These are phyloP conservation scores for Syritta pipiens DNA, from an alignment of 2,888 invertebrate genomes.

Conservation along the genomic window DNA sequence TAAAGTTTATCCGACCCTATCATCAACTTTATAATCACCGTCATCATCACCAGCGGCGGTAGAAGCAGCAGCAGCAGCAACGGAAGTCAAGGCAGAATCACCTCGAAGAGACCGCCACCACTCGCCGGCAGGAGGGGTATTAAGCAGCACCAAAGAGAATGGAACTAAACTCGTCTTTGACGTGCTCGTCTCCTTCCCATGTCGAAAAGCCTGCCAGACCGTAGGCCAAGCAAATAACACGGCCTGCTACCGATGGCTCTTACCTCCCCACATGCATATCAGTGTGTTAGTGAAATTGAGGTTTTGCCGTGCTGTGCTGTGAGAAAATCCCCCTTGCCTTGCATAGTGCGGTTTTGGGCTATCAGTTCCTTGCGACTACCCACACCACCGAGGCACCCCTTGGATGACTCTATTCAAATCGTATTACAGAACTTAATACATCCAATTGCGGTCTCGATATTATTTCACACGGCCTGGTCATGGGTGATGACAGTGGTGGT, in stretches of 20 bases:
- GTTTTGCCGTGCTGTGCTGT: slow-evolving; percentile 37
- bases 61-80: neutral
- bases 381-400: slow-evolving; percentile 2
- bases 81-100: neutral
- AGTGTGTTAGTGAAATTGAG: slow-evolving; percentile 39
- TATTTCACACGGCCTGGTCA: slow-evolving; percentile 61
- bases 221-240: slow-evolving; percentile 35
- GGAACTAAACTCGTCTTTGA: slow-evolving; percentile 30
- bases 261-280: neutral
- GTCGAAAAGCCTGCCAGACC: slow-evolving; percentile 29
- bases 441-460: slow-evolving; percentile 64
- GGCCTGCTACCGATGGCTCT: slow-evolving; percentile 18
- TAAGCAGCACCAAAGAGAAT: too few relatives aligned
- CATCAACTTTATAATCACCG: slow-evolving; percentile 44
- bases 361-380: slow-evolving; percentile 54
- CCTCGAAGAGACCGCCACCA: too few relatives aligned
- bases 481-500: slow-evolving; percentile 51
- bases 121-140: too few relatives aligned
- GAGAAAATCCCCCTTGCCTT: slow-evolving; percentile 46
- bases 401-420: slow-evolving; percentile 55
- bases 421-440: slow-evolving; percentile 67
- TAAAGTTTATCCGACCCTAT: slow-evolving; percentile 46
- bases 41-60: neutral
- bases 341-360: slow-evolving; percentile 59
- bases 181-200: slow-evolving; percentile 24